Base-by-base conservation (phyloP, 2,797 vertebrate genomes). In the Sebastes kiyomatsui region DNA sequence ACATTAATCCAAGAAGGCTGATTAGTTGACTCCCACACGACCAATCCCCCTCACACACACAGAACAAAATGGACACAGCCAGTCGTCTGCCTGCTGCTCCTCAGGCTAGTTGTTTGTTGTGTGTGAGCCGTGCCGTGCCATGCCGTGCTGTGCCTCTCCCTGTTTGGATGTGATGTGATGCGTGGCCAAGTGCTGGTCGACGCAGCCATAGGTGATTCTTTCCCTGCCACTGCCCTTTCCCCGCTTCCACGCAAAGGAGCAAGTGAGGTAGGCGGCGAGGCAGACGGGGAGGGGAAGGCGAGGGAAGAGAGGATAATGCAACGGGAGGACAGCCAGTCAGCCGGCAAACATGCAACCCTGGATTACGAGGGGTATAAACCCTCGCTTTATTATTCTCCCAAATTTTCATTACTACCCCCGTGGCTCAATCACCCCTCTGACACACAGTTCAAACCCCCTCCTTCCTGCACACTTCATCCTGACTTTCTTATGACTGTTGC, bases 151-250 rank as follows among this genome's bases (percentile, higher is more conserved):
- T 61, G 73, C 81, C 78, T 87, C 56, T 18, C 76, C 81, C 77
- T 75, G 42, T 84, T 85, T 89, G 76, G 72, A 82, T 88, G 86
- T 88, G 87, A 92, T 82, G 81, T 84, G 90, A 91, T 91, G 86
- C 87, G 20, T 90, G 82, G 83, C 79, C 79, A 64, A 88, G 81
- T 73, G 87, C 75, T 7, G 59, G 87, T 90, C 28, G 67, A 86
- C 73, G 78, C 79, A 86, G 92, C 89, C 92, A 93, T 91, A 93
- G 92, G 91, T 94, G 90, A 94, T 92, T 94, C 85, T 89, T 93
- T 95, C 87, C 89, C 86, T 76, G 82, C 88, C 86, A 89, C 88
- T 93, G 91, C 91, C 87, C 93, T 92, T 93, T 93, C 77, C 88
- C 81, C 67, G 77, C 67, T 85, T 87, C 82, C 92, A 92, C 68